Conservation (phyloP, 2,113 vertebrate genomes). For the Sinocyclocheilus rhinocerous region DNA sequence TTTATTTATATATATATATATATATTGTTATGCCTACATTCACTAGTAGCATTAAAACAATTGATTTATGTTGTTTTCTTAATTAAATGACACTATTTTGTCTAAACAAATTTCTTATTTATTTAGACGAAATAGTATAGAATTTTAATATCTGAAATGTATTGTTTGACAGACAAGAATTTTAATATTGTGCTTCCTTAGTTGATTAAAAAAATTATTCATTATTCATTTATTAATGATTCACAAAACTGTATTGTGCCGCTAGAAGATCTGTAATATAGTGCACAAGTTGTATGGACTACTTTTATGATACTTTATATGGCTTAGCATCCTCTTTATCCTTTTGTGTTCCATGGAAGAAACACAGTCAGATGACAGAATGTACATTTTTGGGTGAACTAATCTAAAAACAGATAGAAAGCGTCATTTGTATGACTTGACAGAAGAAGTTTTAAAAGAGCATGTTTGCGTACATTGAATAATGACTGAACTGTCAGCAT, state of each 20-base stretch:
- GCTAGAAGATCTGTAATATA: not conserved
- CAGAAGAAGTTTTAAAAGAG: not conserved
- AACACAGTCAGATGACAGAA: not conserved
- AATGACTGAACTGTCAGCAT: not conserved
- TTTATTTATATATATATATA: no score
- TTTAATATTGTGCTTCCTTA: no score
- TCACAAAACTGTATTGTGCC: not conserved
- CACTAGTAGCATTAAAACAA: no score
- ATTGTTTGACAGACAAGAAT: no score
- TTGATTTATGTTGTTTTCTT: no score
- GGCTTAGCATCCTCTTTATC: not conserved
- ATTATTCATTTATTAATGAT: no score
- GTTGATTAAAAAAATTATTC: no score
- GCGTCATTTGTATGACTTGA: slow-evolving; percentile 9
- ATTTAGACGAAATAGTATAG: no score
- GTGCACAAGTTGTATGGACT: not conserved
- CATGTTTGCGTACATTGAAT: slow-evolving; percentile 43
- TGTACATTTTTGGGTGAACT: not conserved
- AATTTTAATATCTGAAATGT: no score
- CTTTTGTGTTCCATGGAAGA: not conserved
- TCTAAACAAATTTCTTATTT: no score
- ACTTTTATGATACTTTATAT: not conserved
- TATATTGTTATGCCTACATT: no score
- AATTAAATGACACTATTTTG: no score
- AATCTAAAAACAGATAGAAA: not conserved